Evolutionary conservation across 2,888 invertebrate species (phyloP), one percentile per base, ranked within the genome.

Genomic region (Drosophila prostipennis): DNA sequence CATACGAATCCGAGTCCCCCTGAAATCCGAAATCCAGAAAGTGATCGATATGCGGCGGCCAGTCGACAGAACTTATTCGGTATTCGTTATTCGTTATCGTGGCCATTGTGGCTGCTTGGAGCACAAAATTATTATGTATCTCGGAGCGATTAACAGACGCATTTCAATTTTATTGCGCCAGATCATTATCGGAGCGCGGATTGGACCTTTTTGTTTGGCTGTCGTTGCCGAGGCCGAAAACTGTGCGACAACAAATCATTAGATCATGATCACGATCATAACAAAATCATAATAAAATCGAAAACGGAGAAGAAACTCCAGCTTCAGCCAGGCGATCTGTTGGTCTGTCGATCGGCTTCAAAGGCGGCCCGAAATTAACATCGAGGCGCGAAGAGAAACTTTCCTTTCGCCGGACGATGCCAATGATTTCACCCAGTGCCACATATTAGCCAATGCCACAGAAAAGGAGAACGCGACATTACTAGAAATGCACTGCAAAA

Each of bases 121-220:
- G 57, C 73, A 79, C 72, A 84, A 83, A 88, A 85, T 85, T 85
- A 85, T 85, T 88, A 85, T 85, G 84, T 85, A 85, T 85, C 88
- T 86, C 67, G 72, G 74, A 84, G 74, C 88, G 84, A 85, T 85
- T 85, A 85, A 85, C 77, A 80, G 74, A 64, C 86, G 89, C 84
- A 85, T 86, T 83, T 83, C 79, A 79, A 83, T 88, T 85, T 85
- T 88, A 85, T 85, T 85, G 80, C 87, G 69, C 82, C 69, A 79
- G 82, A 82, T 82, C 79, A 87, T 84, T 82, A 82, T 82, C 87
- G 70, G 45, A 54, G 71, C 74, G 64, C 64, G 64, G 70, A 73
- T 77, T 54, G 64, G 46, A 71, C 72, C 71, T 74, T 80, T 68
- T 67, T 68, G 68, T 61, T 37, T 39, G 52, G 39, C 48, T 49